A percentile compares a stretch with the other conserved stretches of the same genome.
Evolutionary conservation across 2,888 invertebrate species (phyloP).

Genomic region (Luffia ferchaultella): DNA sequence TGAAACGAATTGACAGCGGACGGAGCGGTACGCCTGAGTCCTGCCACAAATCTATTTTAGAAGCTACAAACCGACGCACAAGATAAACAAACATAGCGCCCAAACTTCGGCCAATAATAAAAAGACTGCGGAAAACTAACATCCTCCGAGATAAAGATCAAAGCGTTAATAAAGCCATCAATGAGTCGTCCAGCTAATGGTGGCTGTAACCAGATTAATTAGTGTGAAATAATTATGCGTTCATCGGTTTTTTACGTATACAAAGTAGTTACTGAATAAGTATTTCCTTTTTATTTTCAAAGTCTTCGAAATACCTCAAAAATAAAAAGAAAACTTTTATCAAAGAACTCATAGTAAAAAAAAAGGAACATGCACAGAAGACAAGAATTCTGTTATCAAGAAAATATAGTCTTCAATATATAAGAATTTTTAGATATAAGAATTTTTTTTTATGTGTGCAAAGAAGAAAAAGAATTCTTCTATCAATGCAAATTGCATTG

Average conservation of each 20-base stretch:
- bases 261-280: background rate
- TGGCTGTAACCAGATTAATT: slow-evolving; percentile 22
- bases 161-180: slow-evolving; percentile 58
- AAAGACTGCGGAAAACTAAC: slow-evolving; percentile 65
- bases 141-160: slow-evolving; percentile 59
- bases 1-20: slow-evolving; percentile 21
- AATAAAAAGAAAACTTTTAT: too few species aligned
- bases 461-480: too few species aligned
- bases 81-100: slow-evolving; percentile 58
- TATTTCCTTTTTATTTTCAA: background rate
- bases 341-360: background rate
- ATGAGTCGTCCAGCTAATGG: slow-evolving; percentile 27
- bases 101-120: slow-evolving; percentile 64
- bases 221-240: slow-evolving; percentile 3
- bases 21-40: slow-evolving; percentile 7
- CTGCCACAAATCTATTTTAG: slow-evolving; percentile 59
- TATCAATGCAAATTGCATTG: too few species aligned
- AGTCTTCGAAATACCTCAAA: too few species aligned
- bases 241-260: background rate
- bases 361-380: background rate
- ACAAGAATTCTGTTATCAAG: background rate
- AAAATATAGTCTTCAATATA: background rate
- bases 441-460: too few species aligned
- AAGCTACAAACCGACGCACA: slow-evolving; percentile 30
- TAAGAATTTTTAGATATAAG: too few species aligned